Percentiles rank a stretch among this genome's conserved stretches.
phyloP scores from a whole-genome alignment of 1,140 invertebrate species.

The Rhizoglyphus robini region DNA sequence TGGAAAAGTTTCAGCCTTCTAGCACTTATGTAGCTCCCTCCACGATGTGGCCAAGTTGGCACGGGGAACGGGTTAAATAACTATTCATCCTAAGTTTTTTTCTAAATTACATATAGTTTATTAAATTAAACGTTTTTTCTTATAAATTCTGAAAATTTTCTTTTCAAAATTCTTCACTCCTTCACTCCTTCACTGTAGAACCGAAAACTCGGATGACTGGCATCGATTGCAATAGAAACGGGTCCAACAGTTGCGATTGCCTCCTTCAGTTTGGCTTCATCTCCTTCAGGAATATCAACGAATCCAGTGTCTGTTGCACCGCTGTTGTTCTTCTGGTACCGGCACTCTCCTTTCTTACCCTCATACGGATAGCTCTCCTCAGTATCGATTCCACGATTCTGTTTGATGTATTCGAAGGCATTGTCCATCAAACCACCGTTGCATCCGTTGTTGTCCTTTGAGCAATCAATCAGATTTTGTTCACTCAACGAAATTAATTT shows the following conservation, averaged over 20 bases:
- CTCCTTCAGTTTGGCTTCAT: slow-evolving; percentile 34
- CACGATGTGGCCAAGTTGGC: too few relatives aligned
- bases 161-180: too few relatives aligned
- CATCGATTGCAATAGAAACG: slow-evolving; percentile 38
- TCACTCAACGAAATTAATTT: slow-evolving; percentile 29
- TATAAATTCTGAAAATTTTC: too few relatives aligned
- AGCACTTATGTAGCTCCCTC: too few relatives aligned
- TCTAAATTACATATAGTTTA: too few relatives aligned
- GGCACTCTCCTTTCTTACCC: slow-evolving; percentile 31
- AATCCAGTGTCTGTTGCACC: slow-evolving; percentile 42
- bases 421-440: slow-evolving; percentile 56
- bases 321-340: slow-evolving; percentile 33
- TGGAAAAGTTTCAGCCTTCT: too few relatives aligned
- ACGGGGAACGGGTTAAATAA: too few relatives aligned
- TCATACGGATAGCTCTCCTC: slow-evolving; percentile 35
- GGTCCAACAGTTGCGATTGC: slow-evolving; percentile 35
- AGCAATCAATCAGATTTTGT: slow-evolving; percentile 31
- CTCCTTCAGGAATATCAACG: slow-evolving; percentile 35
- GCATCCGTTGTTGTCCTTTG: slow-evolving; percentile 69
- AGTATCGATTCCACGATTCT: slow-evolving; percentile 35
- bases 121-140: too few relatives aligned
- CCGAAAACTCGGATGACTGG: slow-evolving; percentile 35
- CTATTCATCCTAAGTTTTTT: too few relatives aligned
- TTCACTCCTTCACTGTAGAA: slow-evolving; percentile 30
- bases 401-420: slow-evolving; percentile 35